Evolutionary conservation across 2,888 invertebrate species (phyloP).

Genomic region (Trisateles emortualis): DNA sequence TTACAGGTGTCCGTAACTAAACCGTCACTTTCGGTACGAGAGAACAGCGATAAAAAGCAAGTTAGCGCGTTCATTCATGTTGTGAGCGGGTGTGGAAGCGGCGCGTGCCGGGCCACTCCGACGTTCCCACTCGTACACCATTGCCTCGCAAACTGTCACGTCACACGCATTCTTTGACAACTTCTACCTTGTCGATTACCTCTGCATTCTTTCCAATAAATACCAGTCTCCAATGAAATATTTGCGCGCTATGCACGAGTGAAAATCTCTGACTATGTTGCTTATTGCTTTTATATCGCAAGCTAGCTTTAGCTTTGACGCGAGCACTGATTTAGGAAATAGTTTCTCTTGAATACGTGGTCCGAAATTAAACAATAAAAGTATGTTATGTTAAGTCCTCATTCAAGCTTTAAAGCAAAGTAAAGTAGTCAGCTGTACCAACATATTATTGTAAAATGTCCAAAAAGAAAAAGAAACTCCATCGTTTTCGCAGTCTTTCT

Average conservation of each 20-base stretch:
- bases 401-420: no score
- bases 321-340: not conserved
- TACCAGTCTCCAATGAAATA: constrained; percentile 14
- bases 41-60: constrained; percentile 79
- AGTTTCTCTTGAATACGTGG: no score
- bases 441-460: not conserved
- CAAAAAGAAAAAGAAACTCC: constrained; percentile 1
- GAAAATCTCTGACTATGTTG: not conserved
- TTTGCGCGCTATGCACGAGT: not conserved
- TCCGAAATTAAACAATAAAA: no score
- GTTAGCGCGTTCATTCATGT: constrained; percentile 68
- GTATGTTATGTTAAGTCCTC: no score
- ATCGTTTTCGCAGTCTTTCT: constrained; percentile 9
- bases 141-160: constrained; percentile 38
- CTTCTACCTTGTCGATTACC: constrained; percentile 67
- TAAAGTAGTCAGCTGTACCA: no score
- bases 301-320: not conserved
- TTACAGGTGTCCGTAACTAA: constrained; percentile 76
- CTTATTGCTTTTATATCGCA: not conserved
- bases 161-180: constrained; percentile 76
- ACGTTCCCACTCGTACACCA: not conserved
- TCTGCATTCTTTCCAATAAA: constrained; percentile 49
- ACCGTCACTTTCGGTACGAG: constrained; percentile 65
- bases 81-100: constrained; percentile 33
- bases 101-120: constrained; percentile 19